Percentiles rank a stretch among this genome's conserved stretches.
Conservation (phyloP, 2,888 invertebrate genomes). For the Drosophila barbarae region DNA sequence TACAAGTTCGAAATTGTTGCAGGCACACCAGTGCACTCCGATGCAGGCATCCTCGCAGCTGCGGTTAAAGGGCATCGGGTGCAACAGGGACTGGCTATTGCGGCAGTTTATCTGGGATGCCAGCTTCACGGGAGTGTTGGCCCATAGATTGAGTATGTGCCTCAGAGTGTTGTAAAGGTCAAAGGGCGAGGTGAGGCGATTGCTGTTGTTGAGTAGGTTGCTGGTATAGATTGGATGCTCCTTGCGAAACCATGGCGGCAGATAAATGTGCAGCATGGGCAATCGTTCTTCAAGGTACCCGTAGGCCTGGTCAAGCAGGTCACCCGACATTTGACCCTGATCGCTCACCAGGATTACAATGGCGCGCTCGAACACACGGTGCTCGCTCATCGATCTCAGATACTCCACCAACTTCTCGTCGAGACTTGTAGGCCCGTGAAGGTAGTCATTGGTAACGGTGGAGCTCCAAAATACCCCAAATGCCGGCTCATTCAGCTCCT, state of each 20-base stretch:
- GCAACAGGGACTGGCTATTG: constrained; percentile 83
- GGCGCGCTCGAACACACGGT: constrained; percentile 82
- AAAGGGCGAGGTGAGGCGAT: constrained; percentile 85
- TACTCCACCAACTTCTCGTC: constrained; percentile 83
- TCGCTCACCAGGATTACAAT: constrained; percentile 87
- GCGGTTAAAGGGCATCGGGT: constrained; percentile 81
- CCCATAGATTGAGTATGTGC: constrained; percentile 81
- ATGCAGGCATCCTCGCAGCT: constrained; percentile 85
- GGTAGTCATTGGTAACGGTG: constrained; percentile 84
- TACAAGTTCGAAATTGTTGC: constrained; percentile 80
- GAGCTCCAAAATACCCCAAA: constrained; percentile 89
- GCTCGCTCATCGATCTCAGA: constrained; percentile 81
- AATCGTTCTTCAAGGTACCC: constrained; percentile 88
- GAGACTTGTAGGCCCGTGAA: constrained; percentile 83
- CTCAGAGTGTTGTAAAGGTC: constrained; percentile 86
- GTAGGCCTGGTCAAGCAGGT: constrained; percentile 82
- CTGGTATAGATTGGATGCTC: constrained; percentile 80
- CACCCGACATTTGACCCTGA: constrained; percentile 87
- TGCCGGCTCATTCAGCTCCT: constrained; percentile 80
- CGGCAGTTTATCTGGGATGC: constrained; percentile 80
- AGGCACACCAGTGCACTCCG: constrained; percentile 86
- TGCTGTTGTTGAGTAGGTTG: constrained; percentile 82
- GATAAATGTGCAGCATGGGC: constrained; percentile 85
- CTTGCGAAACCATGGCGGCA: constrained; percentile 83
- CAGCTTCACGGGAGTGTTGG: constrained; percentile 49